Conservation (phyloP, 23 tunicate genomes). For the Trididemnum clinides region DNA sequence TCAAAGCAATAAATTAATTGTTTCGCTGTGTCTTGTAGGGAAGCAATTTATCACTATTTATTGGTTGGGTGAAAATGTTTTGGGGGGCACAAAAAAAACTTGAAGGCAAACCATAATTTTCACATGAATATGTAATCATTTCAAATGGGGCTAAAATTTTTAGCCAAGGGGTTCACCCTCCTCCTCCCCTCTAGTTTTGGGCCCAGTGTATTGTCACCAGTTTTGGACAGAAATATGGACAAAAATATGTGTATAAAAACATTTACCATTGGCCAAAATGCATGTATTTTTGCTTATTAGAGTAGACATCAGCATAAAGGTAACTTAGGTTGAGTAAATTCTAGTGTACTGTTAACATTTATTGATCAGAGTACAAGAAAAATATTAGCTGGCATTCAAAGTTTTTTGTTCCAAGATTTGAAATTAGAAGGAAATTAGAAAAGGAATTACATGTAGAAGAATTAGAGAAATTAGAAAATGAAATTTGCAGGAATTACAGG, state of each 20-base stretch:
- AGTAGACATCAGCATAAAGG: neutral
- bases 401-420: too few species aligned
- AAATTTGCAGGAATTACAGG: too few species aligned
- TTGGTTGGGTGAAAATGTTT: neutral
- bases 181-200: neutral
- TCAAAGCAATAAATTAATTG: neutral
- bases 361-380: too few species aligned
- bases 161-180: neutral
- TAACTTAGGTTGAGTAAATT: too few species aligned
- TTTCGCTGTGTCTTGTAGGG: neutral
- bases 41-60: neutral
- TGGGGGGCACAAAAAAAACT: neutral
- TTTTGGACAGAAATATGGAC: neutral
- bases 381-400: too few species aligned
- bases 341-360: too few species aligned
- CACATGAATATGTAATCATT: neutral
- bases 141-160: neutral
- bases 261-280: neutral
- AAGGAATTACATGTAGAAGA: too few species aligned
- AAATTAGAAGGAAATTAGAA: too few species aligned
- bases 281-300: neutral
- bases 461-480: too few species aligned
- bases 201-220: neutral
- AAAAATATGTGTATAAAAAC: neutral
- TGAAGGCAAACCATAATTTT: too few species aligned